Evolutionary conservation across 2,113 vertebrate genomes (phyloP).

Genomic region (Spilogale gracilis): DNA sequence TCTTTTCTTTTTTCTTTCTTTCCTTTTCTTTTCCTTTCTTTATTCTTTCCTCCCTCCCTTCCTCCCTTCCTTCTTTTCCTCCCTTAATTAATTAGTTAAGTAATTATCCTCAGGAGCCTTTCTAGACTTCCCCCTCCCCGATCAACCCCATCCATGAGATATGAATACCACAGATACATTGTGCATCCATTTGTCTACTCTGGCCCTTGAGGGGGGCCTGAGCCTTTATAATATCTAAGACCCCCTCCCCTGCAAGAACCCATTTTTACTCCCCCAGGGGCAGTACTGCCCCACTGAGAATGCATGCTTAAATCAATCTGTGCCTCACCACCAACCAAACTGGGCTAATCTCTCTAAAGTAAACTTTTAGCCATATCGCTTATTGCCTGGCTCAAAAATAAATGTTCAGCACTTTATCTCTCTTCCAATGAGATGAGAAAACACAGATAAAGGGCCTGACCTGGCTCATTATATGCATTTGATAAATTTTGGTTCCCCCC

Average conservation of each 20-base stretch:
- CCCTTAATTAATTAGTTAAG: too few relatives aligned
- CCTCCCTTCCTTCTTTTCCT: neutral
- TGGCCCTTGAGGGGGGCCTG: neutral
- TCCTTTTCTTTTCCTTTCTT: neutral
- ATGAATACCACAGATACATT: neutral
- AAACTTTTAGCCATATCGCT: neutral
- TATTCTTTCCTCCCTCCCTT: too few relatives aligned
- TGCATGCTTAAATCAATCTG: neutral
- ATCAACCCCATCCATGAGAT: neutral
- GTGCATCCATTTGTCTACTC: neutral
- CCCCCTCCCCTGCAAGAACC: neutral
- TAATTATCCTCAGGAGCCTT: neutral
- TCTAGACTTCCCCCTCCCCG: neutral
- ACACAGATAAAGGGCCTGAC: neutral
- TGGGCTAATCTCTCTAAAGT: neutral
- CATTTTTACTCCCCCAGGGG: neutral
- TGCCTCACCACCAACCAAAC: neutral
- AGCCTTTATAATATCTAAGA: neutral
- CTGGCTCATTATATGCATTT: neutral
- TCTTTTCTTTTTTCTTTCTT: too few relatives aligned
- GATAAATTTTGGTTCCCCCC: neutral
- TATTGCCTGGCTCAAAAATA: neutral
- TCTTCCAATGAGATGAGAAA: neutral
- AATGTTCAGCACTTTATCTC: neutral
- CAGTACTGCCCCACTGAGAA: neutral